These are phyloP conservation scores for Arothron firmamentum DNA, from an alignment of 2,113 vertebrate species.

Conservation along the genomic window DNA sequence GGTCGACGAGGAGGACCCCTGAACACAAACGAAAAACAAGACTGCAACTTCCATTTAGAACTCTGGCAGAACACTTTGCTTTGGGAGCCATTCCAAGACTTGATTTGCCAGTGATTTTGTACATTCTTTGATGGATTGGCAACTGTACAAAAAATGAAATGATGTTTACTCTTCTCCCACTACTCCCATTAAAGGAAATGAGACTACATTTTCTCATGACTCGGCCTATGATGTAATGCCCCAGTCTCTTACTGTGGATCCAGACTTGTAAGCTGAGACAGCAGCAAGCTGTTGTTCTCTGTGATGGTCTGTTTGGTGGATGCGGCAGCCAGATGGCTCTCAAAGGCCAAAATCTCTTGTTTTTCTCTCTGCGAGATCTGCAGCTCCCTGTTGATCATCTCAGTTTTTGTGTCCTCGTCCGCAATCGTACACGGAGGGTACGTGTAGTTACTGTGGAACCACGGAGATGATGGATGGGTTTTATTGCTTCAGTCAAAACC, in stretches of 20 bases:
- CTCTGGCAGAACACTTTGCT: neutral
- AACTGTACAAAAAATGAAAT: too few species aligned
- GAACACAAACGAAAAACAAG: slow-evolving; percentile 19
- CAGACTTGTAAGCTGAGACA: slow-evolving; percentile 94
- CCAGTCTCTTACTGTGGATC: slow-evolving; percentile 86
- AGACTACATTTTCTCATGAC: neutral
- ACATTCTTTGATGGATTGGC: neutral
- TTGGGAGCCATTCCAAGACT: neutral
- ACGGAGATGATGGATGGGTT: neutral
- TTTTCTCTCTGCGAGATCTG: slow-evolving; percentile 94
- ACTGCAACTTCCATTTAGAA: neutral
- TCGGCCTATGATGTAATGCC: neutral
- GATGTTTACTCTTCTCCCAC: too few species aligned
- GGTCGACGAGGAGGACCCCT: slow-evolving; percentile 93
- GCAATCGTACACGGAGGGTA: slow-evolving; percentile 93
- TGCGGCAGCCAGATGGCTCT: slow-evolving; percentile 93
- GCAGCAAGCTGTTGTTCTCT: slow-evolving; percentile 91
- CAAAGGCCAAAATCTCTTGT: slow-evolving; percentile 96
- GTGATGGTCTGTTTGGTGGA: slow-evolving; percentile 99
- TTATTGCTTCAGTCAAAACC: neutral
- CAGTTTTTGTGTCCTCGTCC: slow-evolving; percentile 91
- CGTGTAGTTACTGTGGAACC: slow-evolving; percentile 84
- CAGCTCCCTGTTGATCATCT: slow-evolving; percentile 93
- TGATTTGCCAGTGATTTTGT: neutral
- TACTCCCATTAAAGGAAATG: neutral